These are phyloP conservation scores for Ennomos erosarius DNA, from an alignment of 2,888 invertebrate genomes.

Conservation along the genomic window DNA sequence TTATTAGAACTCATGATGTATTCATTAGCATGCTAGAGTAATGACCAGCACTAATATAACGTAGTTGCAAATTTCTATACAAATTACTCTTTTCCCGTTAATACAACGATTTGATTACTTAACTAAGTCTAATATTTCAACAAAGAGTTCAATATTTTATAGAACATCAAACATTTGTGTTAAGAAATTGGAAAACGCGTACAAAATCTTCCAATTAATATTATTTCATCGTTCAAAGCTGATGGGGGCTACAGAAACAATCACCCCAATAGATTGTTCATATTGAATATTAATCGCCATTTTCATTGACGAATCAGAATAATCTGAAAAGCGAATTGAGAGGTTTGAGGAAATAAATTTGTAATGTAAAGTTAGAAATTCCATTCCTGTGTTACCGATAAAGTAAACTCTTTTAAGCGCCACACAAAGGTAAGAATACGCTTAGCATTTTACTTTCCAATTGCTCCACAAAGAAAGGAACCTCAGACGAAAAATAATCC, in stretches of 20 bases:
- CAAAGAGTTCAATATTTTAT: constrained; percentile 61
- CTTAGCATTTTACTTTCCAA: constrained; percentile 71
- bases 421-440: constrained; percentile 75
- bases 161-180: constrained; percentile 67
- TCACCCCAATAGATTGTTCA: constrained; percentile 82
- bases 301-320: constrained; percentile 83
- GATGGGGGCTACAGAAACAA: constrained; percentile 73
- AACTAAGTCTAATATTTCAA: constrained; percentile 47
- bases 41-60: not conserved
- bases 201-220: constrained; percentile 69
- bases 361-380: constrained; percentile 84
- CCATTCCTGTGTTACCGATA: constrained; percentile 79
- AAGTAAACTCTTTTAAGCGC: constrained; percentile 70
- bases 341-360: constrained; percentile 79
- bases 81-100: constrained; percentile 12
- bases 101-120: constrained; percentile 17
- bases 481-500: constrained; percentile 73
- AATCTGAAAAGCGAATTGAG: constrained; percentile 73
- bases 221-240: constrained; percentile 67
- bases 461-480: constrained; percentile 62
- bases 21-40: too few relatives aligned
- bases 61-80: not conserved
- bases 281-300: constrained; percentile 84
- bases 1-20: too few relatives aligned
- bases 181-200: constrained; percentile 62